phyloP scores from a whole-genome alignment of 2,113 vertebrate genomes.

The Athene cunicularia region DNA sequence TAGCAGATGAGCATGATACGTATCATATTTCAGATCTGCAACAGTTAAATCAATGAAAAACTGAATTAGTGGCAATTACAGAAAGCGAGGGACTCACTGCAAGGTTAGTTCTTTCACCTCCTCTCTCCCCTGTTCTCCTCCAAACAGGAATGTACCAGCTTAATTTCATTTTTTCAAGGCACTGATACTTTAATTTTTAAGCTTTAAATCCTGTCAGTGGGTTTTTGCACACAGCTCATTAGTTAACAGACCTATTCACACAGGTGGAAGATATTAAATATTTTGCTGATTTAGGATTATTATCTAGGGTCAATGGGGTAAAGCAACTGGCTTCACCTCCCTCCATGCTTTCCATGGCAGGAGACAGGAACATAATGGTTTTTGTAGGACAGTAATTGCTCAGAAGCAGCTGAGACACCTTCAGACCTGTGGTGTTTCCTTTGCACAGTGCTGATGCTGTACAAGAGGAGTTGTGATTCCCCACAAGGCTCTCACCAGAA shows the following conservation, averaged over 20 bases:
- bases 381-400: neutral
- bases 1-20: neutral
- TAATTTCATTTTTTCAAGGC: neutral
- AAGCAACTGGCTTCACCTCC: neutral
- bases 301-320: neutral
- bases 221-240: neutral
- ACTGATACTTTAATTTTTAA: neutral
- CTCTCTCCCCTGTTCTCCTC: neutral
- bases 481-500: neutral
- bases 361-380: fast-evolving
- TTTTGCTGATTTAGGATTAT: neutral
- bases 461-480: neutral
- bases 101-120: neutral
- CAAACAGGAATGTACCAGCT: neutral
- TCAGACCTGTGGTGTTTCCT: neutral
- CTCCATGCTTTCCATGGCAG: neutral
- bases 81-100: neutral
- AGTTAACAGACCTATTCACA: neutral
- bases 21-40: neutral
- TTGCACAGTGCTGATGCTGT: neutral
- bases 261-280: neutral
- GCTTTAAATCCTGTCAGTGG: neutral
- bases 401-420: neutral
- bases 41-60: neutral
- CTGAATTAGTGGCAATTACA: neutral